Conservation (phyloP, 2,113 vertebrate species). For the Zingel zingel region DNA sequence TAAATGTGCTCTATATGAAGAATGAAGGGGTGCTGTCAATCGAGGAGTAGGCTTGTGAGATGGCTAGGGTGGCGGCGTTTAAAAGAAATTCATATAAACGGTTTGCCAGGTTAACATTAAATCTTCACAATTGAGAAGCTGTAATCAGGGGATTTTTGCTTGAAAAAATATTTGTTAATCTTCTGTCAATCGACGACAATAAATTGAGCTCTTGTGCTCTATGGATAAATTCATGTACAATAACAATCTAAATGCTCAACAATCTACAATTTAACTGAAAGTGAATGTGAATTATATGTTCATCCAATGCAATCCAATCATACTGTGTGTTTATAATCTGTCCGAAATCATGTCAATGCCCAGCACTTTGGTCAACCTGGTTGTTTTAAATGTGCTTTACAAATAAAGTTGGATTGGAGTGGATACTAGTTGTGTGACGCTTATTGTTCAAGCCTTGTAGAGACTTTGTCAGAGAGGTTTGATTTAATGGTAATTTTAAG, state of each 20-base stretch:
- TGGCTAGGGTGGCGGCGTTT: too few species aligned
- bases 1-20: not conserved
- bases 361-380: too few species aligned
- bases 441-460: not conserved
- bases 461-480: not conserved
- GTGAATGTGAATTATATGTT: not conserved
- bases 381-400: too few species aligned
- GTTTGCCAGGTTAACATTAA: too few species aligned
- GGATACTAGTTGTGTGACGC: not conserved
- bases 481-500: conserved; percentile 26
- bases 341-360: too few species aligned
- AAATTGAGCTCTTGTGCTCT: not conserved
- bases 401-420: too few species aligned
- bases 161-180: not conserved
- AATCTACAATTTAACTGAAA: not conserved
- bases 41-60: too few species aligned
- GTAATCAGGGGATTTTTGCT: not conserved
- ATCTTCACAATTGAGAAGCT: not conserved
- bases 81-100: too few species aligned
- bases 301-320: not conserved
- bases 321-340: not conserved
- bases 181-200: not conserved
- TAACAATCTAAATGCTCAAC: not conserved
- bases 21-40: too few species aligned
- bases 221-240: not conserved